phyloP scores from a whole-genome alignment of 2,797 vertebrate species.

The Falco cherrug region DNA sequence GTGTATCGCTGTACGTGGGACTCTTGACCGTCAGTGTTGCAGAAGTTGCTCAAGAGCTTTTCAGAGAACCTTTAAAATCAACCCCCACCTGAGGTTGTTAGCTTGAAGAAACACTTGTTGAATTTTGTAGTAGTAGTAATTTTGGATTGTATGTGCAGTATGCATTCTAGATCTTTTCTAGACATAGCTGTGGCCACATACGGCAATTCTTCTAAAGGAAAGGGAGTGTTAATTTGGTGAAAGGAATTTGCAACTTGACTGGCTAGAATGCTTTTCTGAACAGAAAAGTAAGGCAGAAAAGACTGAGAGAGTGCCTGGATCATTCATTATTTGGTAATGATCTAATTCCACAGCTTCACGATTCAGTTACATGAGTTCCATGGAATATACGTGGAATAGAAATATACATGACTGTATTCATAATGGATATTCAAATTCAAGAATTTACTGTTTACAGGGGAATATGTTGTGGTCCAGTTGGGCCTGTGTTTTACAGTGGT shows the following conservation, averaged over 20 bases:
- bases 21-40: not conserved
- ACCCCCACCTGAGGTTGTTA: not conserved
- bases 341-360: not conserved
- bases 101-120: not conserved
- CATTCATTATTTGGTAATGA: not conserved
- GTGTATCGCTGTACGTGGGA: not conserved
- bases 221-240: not conserved
- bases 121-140: not conserved
- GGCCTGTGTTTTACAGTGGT: not conserved
- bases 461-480: not conserved
- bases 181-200: not conserved
- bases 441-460: not conserved
- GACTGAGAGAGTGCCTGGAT: not conserved
- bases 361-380: not conserved
- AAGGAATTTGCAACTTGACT: not conserved
- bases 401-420: not conserved
- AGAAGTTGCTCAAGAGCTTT: not conserved
- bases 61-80: not conserved
- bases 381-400: not conserved
- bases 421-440: not conserved
- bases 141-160: not conserved
- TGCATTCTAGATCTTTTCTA: not conserved
- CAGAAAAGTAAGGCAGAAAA: not conserved
- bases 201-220: not conserved
- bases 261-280: not conserved